Evolutionary conservation across 2,113 vertebrate genomes (phyloP), one percentile per base, ranked within the genome.

Genomic region (Damaliscus lunatus): DNA sequence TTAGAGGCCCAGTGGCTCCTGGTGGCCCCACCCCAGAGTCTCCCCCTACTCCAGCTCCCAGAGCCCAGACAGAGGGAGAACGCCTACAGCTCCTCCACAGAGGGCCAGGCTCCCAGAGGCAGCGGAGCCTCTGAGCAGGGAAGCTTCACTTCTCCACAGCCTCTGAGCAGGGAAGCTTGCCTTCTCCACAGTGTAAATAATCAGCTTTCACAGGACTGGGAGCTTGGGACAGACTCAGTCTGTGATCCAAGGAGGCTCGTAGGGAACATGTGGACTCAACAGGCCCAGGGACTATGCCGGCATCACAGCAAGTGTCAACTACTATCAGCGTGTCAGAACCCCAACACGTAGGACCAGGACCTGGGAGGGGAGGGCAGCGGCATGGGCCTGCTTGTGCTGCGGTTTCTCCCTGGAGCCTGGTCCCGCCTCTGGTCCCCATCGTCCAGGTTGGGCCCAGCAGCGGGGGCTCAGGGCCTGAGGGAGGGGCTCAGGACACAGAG

Each of bases 1-100:
- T 43, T 13, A 10, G 40, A 19, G 27, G 14, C 43, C 17, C 0
- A 0, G n/a, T 36, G 64, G n/a, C 1, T 71, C 5, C 17, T 12
- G n/a, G 19, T 36, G 9, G n/a, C 64, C 64, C n/a, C 19, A 71
- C n/a, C 64, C 19, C 19, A 36, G n/a, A 21, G 64, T 36, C n/a
- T 23, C n/a, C 64, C 19, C 64, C 5, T 36, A 36, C 3, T 71
- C 9, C 19, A 71, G n/a, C 19, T 71, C 64, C 19, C 64, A 71
- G n/a, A 71, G 64, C 64, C 64, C n/a, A 71, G 62, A 19, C 62
- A 67, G 33, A 67, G n/a, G 19, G 5, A 71, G n/a, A 12, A 23
- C 1, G 5, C n/a, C 64, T 71, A 36, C 4, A 36, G 64, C 9
- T 36, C 64, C 64, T 36, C 64, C 64, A 67, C 4, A 71, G 64